These are phyloP conservation scores for Umimayanthus kanabou DNA, from an alignment of 92 coral and sea anemone species.

Conservation along the genomic window DNA sequence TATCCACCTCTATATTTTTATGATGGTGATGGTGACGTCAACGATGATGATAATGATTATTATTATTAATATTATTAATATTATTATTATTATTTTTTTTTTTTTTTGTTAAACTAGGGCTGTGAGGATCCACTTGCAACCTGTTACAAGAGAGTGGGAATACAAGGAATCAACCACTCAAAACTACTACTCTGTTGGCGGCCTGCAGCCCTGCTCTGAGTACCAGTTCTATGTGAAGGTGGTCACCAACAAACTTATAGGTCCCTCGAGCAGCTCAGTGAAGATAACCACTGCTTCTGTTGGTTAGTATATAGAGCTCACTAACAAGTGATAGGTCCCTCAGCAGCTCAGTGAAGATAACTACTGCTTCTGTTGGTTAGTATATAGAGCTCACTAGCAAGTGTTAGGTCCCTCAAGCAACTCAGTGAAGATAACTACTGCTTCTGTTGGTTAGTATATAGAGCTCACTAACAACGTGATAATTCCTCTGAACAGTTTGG, in stretches of 20 bases:
- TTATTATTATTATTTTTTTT: no score
- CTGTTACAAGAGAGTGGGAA: conserved; percentile 39
- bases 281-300: conserved; percentile 41
- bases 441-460: conserved; percentile 36
- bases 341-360: conserved; percentile 47
- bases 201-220: conserved; percentile 68
- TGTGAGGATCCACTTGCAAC: conserved; percentile 40
- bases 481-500: conserved; percentile 53
- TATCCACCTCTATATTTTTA: no score
- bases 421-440: conserved; percentile 45
- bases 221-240: conserved; percentile 68
- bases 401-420: conserved; percentile 56
- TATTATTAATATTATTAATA: no score
- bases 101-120: conserved; percentile 11
- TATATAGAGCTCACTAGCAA: conserved; percentile 7
- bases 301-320: conserved; percentile 41
- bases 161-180: neutral
- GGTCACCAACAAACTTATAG: conserved; percentile 42
- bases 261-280: conserved; percentile 53
- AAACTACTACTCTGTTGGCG: conserved; percentile 12
- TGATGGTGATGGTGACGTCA: no score
- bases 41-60: no score
- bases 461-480: conserved; percentile 9
- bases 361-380: conserved; percentile 43
- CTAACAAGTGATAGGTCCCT: conserved; percentile 46